A percentile compares a stretch with the other conserved stretches of the same genome.
Evolutionary conservation across 2,113 vertebrate genomes (phyloP).

Genomic region (Drymodes brunneopygia): DNA sequence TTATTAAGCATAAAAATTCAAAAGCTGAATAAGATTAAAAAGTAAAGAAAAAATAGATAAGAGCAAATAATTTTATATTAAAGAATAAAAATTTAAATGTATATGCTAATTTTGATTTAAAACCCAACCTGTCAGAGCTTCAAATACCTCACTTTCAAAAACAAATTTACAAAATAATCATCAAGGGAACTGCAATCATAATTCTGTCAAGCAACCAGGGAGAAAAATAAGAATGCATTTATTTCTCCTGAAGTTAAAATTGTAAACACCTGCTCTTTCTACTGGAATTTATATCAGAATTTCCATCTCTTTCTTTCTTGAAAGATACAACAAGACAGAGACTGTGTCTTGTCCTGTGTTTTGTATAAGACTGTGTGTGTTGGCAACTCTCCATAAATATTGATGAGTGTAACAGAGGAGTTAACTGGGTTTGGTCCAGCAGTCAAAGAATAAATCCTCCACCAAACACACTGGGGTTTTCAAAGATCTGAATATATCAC

Average conservation of each 20-base stretch:
- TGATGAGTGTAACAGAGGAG: constrained; percentile 50
- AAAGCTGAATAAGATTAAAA: not conserved
- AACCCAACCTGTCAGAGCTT: not conserved
- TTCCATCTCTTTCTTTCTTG: not conserved
- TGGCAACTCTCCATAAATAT: constrained; percentile 43
- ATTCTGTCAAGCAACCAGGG: not conserved
- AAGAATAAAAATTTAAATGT: not conserved
- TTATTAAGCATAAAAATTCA: not conserved
- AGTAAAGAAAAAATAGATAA: not conserved
- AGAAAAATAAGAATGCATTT: constrained; percentile 34
- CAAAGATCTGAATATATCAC: constrained; percentile 30
- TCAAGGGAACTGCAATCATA: not conserved
- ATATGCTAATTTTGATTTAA: not conserved
- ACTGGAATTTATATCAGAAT: not conserved
- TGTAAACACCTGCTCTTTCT: constrained; percentile 32
- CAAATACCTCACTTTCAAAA: constrained; percentile 35
- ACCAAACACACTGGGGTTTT: constrained; percentile 3
- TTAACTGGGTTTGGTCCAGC: constrained; percentile 45
- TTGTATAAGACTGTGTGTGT: not conserved
- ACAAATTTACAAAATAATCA: not conserved
- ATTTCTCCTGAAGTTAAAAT: constrained; percentile 33
- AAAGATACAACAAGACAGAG: not conserved
- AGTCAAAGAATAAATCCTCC: constrained; percentile 21
- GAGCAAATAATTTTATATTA: not conserved
- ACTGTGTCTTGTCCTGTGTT: not conserved